A percentile compares a stretch with the other conserved stretches of the same genome.
Evolutionary conservation across 2,888 invertebrate species (phyloP).

Genomic region (Cenopis cana): DNA sequence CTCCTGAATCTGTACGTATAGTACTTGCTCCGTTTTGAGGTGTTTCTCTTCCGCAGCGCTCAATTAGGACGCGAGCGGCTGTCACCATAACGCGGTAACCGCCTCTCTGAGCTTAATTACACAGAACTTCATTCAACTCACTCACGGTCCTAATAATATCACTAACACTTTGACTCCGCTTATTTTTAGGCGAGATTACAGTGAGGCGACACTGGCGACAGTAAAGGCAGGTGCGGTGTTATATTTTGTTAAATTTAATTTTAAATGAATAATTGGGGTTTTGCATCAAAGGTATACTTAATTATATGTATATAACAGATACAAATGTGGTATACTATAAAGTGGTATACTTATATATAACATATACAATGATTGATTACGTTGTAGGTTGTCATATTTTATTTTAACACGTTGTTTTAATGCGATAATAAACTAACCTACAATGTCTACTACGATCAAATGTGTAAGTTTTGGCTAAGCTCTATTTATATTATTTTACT

Average conservation of each 20-base stretch:
- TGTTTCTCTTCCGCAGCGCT: constrained; percentile 59
- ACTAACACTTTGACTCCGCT: constrained; percentile 58
- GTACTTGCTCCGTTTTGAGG: constrained; percentile 1
- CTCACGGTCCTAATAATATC: constrained; percentile 79
- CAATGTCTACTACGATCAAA: too few relatives aligned
- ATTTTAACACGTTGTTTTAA: too few relatives aligned
- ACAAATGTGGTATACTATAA: too few relatives aligned
- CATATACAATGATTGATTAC: too few relatives aligned
- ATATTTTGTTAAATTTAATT: neutral
- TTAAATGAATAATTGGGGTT: neutral
- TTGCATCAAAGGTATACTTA: neutral
- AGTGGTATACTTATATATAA: too few relatives aligned
- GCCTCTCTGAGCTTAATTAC: constrained; percentile 80
- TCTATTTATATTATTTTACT: too few relatives aligned
- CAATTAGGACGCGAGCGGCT: constrained; percentile 59
- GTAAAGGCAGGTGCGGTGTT: neutral
- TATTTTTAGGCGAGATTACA: constrained; percentile 10
- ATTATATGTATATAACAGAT: too few relatives aligned
- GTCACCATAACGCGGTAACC: constrained; percentile 77
- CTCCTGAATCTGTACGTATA: neutral
- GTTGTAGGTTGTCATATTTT: too few relatives aligned
- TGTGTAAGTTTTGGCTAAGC: too few relatives aligned
- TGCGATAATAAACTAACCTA: too few relatives aligned
- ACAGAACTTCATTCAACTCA: constrained; percentile 82
- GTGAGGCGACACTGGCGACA: neutral